phyloP scores from a whole-genome alignment of 2,797 vertebrate genomes.

The Syndactyla subalaris region DNA sequence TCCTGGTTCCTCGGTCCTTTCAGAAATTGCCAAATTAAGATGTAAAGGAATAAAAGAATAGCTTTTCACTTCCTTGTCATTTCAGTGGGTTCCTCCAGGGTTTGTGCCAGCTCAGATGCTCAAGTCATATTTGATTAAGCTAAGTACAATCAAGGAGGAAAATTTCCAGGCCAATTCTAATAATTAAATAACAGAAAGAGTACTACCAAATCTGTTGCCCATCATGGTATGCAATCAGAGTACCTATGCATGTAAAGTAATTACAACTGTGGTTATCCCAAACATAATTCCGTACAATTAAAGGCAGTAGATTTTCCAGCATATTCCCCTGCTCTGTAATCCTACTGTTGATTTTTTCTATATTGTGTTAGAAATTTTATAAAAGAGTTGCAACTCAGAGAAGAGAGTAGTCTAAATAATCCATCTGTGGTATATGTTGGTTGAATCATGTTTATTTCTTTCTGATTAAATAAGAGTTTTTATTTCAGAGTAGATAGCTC shows the following conservation, averaged over 20 bases:
- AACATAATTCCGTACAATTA: neutral
- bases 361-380: neutral
- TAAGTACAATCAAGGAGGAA: constrained; percentile 43
- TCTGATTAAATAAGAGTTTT: neutral
- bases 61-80: constrained; percentile 24
- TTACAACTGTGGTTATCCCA: neutral
- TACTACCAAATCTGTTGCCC: constrained; percentile 54
- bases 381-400: neutral
- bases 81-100: constrained; percentile 21
- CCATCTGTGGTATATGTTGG: neutral
- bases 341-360: neutral
- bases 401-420: neutral
- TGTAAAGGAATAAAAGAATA: neutral
- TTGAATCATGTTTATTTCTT: neutral
- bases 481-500: constrained; percentile 3
- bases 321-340: neutral
- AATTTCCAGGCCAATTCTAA: constrained; percentile 19
- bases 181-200: constrained; percentile 13
- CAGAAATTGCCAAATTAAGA: constrained; percentile 21
- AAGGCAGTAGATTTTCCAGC: neutral
- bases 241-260: neutral
- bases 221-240: constrained; percentile 8
- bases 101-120: constrained; percentile 33
- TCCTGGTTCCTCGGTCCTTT: neutral
- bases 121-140: constrained; percentile 53